These are phyloP conservation scores for Pseudomyrmex flavicornis DNA, from an alignment of 1,140 invertebrate species.

Conservation along the genomic window DNA sequence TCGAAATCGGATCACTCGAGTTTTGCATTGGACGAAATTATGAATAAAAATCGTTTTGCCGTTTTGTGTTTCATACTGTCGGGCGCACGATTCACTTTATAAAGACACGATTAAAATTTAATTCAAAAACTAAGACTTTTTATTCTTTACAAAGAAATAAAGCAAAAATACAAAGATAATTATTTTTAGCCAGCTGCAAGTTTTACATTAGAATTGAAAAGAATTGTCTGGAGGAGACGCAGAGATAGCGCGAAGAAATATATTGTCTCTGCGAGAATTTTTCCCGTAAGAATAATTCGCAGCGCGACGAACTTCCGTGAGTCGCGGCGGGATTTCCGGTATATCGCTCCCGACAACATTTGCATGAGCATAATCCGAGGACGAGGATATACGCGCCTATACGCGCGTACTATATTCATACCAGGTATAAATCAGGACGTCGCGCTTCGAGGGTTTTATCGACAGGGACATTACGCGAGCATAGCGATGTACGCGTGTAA, in stretches of 20 bases:
- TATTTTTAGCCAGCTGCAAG: slow-evolving; percentile 4
- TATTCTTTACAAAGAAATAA: neutral
- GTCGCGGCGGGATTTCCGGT: slow-evolving; percentile 42
- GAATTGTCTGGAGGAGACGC: slow-evolving; percentile 2
- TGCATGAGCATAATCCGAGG: slow-evolving; percentile 50
- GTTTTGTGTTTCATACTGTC: neutral
- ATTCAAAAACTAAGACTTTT: too few species aligned
- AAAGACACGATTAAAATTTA: neutral
- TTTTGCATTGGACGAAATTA: slow-evolving; percentile 61
- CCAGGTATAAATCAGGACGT: slow-evolving; percentile 62
- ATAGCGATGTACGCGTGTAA: slow-evolving; percentile 74
- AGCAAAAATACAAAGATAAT: neutral
- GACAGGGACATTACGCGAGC: slow-evolving; percentile 69
- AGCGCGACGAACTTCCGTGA: slow-evolving; percentile 37
- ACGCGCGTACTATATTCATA: slow-evolving; percentile 46
- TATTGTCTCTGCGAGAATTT: neutral
- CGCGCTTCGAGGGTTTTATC: slow-evolving; percentile 65
- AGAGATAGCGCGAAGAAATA: neutral
- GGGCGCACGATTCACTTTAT: neutral
- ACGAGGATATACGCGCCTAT: slow-evolving; percentile 24
- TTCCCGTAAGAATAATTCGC: slow-evolving; percentile 37
- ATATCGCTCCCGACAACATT: slow-evolving; percentile 30
- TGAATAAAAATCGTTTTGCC: slow-evolving; percentile 1
- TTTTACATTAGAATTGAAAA: slow-evolving; percentile 13
- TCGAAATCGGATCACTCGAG: slow-evolving; percentile 63